A percentile compares a stretch with the other conserved stretches of the same genome.
Conservation (phyloP, 2,797 vertebrate genomes). For the Notoglanidium macrostoma region DNA sequence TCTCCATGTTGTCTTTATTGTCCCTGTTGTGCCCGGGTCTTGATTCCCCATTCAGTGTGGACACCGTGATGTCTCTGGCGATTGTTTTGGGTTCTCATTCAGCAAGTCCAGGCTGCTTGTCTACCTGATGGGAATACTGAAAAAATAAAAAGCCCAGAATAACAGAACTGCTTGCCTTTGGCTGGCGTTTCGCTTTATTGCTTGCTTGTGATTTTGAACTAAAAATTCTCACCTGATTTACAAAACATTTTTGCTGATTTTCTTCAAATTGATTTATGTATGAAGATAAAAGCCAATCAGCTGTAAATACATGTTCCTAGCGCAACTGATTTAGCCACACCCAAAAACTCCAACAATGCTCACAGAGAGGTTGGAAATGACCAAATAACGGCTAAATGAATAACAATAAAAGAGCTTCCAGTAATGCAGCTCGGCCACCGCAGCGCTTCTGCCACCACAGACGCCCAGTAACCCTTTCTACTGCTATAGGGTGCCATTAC, state of each 20-base stretch:
- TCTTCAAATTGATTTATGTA: background rate
- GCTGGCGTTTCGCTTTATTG: no score
- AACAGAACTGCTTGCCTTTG: background rate
- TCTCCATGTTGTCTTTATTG: conserved; percentile 13
- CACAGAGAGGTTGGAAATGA: background rate
- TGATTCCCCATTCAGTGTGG: conserved; percentile 56
- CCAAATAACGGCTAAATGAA: background rate
- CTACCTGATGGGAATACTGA: conserved; percentile 59
- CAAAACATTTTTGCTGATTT: background rate
- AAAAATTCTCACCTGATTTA: background rate
- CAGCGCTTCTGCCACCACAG: no score
- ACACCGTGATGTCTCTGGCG: conserved; percentile 50
- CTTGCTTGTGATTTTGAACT: background rate
- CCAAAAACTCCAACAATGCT: background rate
- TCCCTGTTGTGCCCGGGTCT: conserved; percentile 55
- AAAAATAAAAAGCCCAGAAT: background rate
- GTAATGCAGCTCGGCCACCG: background rate
- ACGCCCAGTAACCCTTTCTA: background rate
- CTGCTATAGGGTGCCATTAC: background rate
- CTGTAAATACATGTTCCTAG: background rate
- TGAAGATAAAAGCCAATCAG: background rate
- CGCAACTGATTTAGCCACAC: background rate
- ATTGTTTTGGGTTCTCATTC: conserved; percentile 17
- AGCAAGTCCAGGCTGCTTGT: conserved; percentile 59
- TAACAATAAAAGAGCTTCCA: background rate